Evolutionary conservation across 1,140 invertebrate genomes (phyloP).

Genomic region (Drosophila kikkawai): DNA sequence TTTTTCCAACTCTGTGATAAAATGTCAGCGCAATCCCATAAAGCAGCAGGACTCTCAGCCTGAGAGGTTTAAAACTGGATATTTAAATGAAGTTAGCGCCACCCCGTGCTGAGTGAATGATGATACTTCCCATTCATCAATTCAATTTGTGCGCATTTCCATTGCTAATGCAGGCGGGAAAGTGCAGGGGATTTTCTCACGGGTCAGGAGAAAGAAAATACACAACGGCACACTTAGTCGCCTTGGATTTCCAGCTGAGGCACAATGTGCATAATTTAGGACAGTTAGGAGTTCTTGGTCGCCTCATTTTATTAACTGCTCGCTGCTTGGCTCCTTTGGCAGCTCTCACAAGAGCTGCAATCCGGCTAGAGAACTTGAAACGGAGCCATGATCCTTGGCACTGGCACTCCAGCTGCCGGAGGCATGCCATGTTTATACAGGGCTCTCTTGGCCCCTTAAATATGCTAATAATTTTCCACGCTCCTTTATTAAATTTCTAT

Average conservation of each 20-base stretch:
- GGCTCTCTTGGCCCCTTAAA: constrained; percentile 51
- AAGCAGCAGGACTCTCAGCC: constrained; percentile 6
- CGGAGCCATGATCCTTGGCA: constrained; percentile 14
- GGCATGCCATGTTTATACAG: constrained; percentile 55
- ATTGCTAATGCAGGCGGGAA: constrained; percentile 41
- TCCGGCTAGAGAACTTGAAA: constrained; percentile 22
- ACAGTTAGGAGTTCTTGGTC: constrained; percentile 45
- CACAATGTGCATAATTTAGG: constrained; percentile 54
- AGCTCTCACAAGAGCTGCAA: constrained; percentile 54
- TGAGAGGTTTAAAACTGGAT: constrained; percentile 8
- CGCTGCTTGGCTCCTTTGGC: constrained; percentile 1
- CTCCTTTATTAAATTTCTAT: constrained; percentile 80
- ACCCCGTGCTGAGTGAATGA: constrained; percentile 13
- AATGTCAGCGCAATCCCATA: constrained; percentile 19
- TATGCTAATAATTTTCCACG: constrained; percentile 78
- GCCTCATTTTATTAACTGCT: constrained; percentile 54
- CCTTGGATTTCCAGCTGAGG: background rate
- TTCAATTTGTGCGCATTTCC: constrained; percentile 55
- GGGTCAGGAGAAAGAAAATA: constrained; percentile 20
- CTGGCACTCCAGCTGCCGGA: background rate
- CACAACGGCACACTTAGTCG: constrained; percentile 10
- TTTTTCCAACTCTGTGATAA: background rate
- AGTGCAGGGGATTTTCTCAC: constrained; percentile 20
- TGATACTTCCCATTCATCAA: constrained; percentile 36
- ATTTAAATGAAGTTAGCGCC: constrained; percentile 21